These are phyloP conservation scores for Meteorus colon DNA, from an alignment of 2,888 invertebrate genomes.

Conservation along the genomic window DNA sequence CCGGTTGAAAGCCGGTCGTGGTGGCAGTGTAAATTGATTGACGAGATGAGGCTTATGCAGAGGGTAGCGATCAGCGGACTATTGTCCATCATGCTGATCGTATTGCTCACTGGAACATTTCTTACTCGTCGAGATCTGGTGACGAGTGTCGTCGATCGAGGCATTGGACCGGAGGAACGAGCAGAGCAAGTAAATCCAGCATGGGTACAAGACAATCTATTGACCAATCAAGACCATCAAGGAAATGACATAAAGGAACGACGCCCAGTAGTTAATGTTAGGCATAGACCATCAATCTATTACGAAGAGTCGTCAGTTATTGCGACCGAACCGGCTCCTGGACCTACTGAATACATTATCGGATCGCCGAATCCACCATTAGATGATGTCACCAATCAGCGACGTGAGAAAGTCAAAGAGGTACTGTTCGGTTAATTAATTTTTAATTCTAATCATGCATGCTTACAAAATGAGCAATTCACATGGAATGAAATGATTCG, in stretches of 20 bases:
- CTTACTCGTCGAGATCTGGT: conserved; percentile 66
- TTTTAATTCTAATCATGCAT: conserved; percentile 6
- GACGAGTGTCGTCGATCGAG: conserved; percentile 64
- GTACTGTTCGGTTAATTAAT: conserved; percentile 52
- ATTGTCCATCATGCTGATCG: conserved; percentile 68
- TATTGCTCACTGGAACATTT: conserved; percentile 67
- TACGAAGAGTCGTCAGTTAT: conserved; percentile 55
- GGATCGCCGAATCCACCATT: conserved; percentile 66
- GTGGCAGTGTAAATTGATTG: conserved; percentile 57
- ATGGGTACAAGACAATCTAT: conserved; percentile 67
- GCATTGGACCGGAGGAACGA: conserved; percentile 66
- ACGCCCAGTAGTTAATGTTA: conserved; percentile 55
- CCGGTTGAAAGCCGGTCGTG: conserved; percentile 57
- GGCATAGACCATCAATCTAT: conserved; percentile 50
- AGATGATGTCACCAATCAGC: conserved; percentile 67
- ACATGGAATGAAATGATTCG: background rate
- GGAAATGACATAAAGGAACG: conserved; percentile 46
- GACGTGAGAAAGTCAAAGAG: conserved; percentile 72
- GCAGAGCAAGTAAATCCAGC: conserved; percentile 65
- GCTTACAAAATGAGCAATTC: background rate
- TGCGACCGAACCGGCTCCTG: conserved; percentile 54
- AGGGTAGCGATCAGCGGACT: conserved; percentile 70
- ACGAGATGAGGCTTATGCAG: conserved; percentile 69
- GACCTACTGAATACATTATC: conserved; percentile 57
- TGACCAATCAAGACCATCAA: conserved; percentile 60